phyloP scores from a whole-genome alignment of 2,888 invertebrate genomes.

The Allacma fusca region DNA sequence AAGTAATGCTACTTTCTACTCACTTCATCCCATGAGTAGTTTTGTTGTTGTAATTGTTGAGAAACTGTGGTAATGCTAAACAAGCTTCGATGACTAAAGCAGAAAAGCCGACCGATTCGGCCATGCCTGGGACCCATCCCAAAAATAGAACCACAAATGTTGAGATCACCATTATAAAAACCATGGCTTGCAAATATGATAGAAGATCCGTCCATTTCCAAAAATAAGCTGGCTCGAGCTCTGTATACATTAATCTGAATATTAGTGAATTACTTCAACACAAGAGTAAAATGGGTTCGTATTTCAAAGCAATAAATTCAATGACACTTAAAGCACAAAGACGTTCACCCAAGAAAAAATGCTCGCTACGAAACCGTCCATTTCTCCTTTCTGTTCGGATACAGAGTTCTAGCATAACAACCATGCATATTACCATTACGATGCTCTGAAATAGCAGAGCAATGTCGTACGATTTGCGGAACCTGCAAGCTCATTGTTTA shows the following conservation, averaged over 20 bases:
- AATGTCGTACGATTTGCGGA: conserved; percentile 50
- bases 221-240: conserved; percentile 45
- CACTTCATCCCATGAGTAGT: conserved; percentile 55
- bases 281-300: too few species aligned
- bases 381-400: conserved; percentile 39
- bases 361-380: conserved; percentile 22
- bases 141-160: conserved; percentile 28
- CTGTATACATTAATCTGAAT: too few species aligned
- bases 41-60: conserved; percentile 42
- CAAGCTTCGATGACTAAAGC: conserved; percentile 47
- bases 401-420: conserved; percentile 51
- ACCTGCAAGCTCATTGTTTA: conserved; percentile 38
- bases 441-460: conserved; percentile 49
- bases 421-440: conserved; percentile 50
- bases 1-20: too few species aligned
- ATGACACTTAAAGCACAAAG: too few species aligned
- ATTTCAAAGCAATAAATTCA: too few species aligned
- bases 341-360: conserved; percentile 43
- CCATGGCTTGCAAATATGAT: conserved; percentile 51
- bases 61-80: conserved; percentile 47
- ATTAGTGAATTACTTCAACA: too few species aligned
- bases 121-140: conserved; percentile 5
- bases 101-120: conserved; percentile 46
- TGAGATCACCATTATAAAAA: conserved; percentile 29
- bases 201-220: conserved; percentile 54